Percentiles rank a stretch among this genome's conserved stretches.
phyloP scores from a whole-genome alignment of 2,888 invertebrate genomes.

The Craniophora ligustri region DNA sequence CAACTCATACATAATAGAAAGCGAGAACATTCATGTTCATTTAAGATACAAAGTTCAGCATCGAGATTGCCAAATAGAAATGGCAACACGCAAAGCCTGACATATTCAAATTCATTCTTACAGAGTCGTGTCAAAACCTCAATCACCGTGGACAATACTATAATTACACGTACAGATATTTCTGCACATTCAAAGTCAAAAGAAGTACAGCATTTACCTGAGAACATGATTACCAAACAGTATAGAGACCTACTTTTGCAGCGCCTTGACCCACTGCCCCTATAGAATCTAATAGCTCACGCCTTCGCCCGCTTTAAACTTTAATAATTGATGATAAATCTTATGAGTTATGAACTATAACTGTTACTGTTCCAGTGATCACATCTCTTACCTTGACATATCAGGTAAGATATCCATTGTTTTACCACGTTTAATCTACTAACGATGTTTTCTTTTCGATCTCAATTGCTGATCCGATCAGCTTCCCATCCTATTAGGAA shows the following conservation, averaged over 20 bases:
- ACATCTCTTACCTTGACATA: constrained; percentile 45
- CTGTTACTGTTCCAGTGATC: constrained; percentile 27
- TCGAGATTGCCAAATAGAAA: constrained; percentile 48
- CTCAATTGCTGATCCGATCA: constrained; percentile 11
- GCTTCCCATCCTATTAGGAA: constrained; percentile 16
- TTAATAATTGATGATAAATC: constrained; percentile 48
- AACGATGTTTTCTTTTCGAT: constrained; percentile 19
- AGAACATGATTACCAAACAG: constrained; percentile 54
- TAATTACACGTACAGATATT: constrained; percentile 53
- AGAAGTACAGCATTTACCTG: constrained; percentile 52
- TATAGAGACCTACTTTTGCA: constrained; percentile 53
- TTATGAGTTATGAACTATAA: constrained; percentile 44
- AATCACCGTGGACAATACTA: constrained; percentile 60
- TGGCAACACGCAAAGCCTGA: constrained; percentile 36
- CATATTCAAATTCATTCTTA: constrained; percentile 42
- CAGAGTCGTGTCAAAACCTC: constrained; percentile 55
- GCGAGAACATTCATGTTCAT: constrained; percentile 36
- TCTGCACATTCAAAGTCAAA: constrained; percentile 45
- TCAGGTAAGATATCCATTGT: constrained; percentile 45
- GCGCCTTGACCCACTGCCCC: constrained; percentile 57
- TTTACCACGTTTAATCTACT: constrained; percentile 20
- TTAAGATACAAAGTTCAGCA: constrained; percentile 47
- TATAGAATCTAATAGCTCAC: constrained; percentile 51
- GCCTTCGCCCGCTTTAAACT: constrained; percentile 45
- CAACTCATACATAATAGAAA: constrained; percentile 39